These are phyloP conservation scores for Caenorhabditis plicata DNA, from an alignment of 2,888 invertebrate genomes.

Conservation along the genomic window DNA sequence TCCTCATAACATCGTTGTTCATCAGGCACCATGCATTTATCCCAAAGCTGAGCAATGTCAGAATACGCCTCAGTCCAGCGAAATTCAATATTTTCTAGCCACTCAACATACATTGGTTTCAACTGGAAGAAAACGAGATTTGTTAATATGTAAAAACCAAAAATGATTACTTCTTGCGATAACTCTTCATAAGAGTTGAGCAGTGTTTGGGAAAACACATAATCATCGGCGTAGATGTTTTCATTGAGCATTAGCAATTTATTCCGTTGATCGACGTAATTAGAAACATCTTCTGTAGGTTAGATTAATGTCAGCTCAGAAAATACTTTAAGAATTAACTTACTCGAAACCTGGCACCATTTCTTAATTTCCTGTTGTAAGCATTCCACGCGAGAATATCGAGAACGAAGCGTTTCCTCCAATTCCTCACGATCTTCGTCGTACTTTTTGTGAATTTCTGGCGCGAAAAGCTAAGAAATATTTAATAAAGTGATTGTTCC, in stretches of 20 bases:
- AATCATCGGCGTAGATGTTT: conserved; percentile 14
- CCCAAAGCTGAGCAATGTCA: conserved; percentile 12
- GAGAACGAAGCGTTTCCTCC: conserved; percentile 10
- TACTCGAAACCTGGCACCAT: conserved; percentile 2
- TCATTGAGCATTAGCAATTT: too few relatives aligned
- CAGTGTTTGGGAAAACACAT: conserved; percentile 11
- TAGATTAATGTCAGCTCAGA: background rate
- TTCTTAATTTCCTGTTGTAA: conserved; percentile 15
- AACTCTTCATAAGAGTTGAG: conserved; percentile 5
- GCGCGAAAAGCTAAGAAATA: conserved; percentile 17
- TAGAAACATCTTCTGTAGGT: conserved; percentile 5
- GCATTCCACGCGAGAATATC: conserved; percentile 8
- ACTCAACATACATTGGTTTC: conserved; percentile 12
- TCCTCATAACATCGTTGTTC: conserved; percentile 7
- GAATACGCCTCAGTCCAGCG: conserved; percentile 16
- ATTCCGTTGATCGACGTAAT: conserved; percentile 3
- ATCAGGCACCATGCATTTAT: conserved; percentile 15
- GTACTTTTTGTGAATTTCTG: conserved; percentile 7
- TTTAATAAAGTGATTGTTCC: background rate
- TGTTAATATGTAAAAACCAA: background rate
- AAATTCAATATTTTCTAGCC: conserved; percentile 29
- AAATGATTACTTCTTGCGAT: conserved; percentile 4
- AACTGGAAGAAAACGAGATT: background rate
- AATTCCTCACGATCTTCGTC: conserved; percentile 6
- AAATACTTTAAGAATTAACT: background rate